Evolutionary conservation across 2,888 invertebrate genomes (phyloP).

Genomic region (Endomychus coccineus): DNA sequence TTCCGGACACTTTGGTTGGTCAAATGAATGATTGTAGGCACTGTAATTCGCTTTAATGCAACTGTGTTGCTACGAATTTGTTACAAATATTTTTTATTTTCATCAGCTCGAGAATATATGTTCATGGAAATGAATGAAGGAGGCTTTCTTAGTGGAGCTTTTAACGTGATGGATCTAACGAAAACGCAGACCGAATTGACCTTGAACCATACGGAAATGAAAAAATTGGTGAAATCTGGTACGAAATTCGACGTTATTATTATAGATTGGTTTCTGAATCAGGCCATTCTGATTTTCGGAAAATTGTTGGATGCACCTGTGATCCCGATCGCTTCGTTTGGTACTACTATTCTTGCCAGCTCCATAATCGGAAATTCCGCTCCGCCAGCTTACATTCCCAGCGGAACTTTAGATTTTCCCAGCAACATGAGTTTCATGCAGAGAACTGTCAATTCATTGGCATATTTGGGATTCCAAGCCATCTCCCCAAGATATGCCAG

Average conservation of each 20-base stretch:
- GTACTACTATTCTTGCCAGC: conserved; percentile 23
- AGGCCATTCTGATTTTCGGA: conserved; percentile 32
- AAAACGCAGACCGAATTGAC: conserved; percentile 22
- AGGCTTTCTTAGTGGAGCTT: conserved; percentile 11
- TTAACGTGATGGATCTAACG: conserved; percentile 12
- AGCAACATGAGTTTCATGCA: conserved; percentile 36
- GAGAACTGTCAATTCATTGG: conserved; percentile 32
- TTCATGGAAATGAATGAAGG: conserved; percentile 21
- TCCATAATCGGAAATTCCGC: conserved; percentile 32
- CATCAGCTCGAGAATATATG: conserved; percentile 16
- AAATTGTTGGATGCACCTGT: conserved; percentile 32
- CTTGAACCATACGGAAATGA: conserved; percentile 19
- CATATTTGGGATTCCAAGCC: too few species aligned
- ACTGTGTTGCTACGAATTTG: too few species aligned
- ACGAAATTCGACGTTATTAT: conserved; percentile 33
- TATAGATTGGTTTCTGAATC: conserved; percentile 31
- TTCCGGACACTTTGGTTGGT: too few species aligned
- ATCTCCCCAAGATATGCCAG: too few species aligned
- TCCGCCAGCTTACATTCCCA: conserved; percentile 36
- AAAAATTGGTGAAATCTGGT: conserved; percentile 18
- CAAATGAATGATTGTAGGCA: too few species aligned
- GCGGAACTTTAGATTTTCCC: conserved; percentile 25
- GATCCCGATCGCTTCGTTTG: conserved; percentile 27
- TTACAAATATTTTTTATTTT: too few species aligned
- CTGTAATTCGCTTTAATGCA: too few species aligned